These are phyloP conservation scores for Fukomys damarensis DNA, from an alignment of 2,113 vertebrate species.

Conservation along the genomic window DNA sequence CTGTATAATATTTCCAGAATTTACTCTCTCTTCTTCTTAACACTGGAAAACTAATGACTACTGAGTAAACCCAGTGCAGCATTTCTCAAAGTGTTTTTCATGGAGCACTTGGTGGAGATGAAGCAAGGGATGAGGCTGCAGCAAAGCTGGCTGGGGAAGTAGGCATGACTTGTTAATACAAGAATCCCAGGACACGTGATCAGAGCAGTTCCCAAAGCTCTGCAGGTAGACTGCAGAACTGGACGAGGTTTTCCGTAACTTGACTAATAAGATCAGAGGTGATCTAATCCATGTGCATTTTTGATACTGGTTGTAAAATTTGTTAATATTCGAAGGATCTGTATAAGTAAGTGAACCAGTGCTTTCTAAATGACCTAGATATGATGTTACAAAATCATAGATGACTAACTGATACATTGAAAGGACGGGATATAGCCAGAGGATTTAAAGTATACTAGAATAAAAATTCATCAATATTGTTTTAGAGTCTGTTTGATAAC, in stretches of 20 bases:
- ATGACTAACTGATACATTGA: background rate
- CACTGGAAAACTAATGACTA: background rate
- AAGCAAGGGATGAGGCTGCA: background rate
- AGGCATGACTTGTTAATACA: background rate
- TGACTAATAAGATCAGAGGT: background rate
- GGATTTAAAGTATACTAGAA: background rate
- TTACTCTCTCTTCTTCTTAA: background rate
- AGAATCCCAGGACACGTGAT: background rate
- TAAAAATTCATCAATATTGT: background rate
- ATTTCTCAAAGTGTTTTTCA: background rate
- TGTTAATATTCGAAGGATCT: background rate
- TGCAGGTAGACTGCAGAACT: background rate
- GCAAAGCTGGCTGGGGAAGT: background rate
- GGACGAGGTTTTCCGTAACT: background rate
- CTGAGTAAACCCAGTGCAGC: background rate
- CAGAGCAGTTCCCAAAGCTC: background rate
- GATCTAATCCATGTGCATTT: background rate
- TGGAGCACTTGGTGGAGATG: background rate
- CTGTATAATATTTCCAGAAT: background rate
- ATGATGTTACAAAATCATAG: background rate
- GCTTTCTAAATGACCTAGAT: background rate
- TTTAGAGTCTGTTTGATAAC: no score
- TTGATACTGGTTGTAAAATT: background rate
- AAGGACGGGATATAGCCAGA: no score
- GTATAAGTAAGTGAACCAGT: background rate